Conservation (phyloP, 2,888 invertebrate genomes). For the Shargacucullia verbasci region DNA sequence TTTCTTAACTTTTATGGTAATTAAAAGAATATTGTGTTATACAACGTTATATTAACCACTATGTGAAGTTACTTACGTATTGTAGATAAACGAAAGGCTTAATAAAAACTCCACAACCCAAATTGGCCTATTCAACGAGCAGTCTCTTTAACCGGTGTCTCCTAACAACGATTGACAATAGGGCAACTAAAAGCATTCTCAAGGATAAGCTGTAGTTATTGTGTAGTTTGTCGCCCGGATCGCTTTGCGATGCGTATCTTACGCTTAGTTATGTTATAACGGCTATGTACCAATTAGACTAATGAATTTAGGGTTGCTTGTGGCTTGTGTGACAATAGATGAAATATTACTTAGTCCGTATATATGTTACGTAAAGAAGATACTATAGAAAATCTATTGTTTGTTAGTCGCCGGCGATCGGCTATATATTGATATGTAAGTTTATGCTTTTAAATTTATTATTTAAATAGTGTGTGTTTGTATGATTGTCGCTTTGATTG, state of each 20-base stretch:
- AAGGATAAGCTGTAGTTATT: constrained; percentile 78
- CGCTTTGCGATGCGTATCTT: constrained; percentile 77
- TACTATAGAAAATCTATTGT: too few species aligned
- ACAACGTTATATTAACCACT: too few species aligned
- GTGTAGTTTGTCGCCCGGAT: constrained; percentile 72
- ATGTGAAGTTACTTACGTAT: constrained; percentile 25
- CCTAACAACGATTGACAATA: constrained; percentile 64
- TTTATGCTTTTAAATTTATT: too few species aligned
- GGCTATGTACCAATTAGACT: constrained; percentile 80
- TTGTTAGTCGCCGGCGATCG: too few species aligned
- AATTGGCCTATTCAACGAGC: constrained; percentile 39
- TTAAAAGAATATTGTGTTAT: too few species aligned
- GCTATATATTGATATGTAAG: too few species aligned
- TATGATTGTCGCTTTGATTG: too few species aligned
- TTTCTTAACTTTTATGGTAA: too few species aligned
- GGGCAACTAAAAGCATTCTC: constrained; percentile 68
- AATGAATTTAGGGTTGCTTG: constrained; percentile 72
- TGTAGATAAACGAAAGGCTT: constrained; percentile 18
- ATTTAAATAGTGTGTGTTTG: too few species aligned
- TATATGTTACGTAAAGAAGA: too few species aligned
- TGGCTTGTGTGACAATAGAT: background rate
- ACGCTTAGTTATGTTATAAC: constrained; percentile 69
- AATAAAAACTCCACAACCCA: constrained; percentile 23
- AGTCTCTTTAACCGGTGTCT: constrained; percentile 45
- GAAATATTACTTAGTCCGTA: background rate